These are phyloP conservation scores for Procambarus virginalis DNA, from an alignment of 1,140 invertebrate species.

Conservation along the genomic window DNA sequence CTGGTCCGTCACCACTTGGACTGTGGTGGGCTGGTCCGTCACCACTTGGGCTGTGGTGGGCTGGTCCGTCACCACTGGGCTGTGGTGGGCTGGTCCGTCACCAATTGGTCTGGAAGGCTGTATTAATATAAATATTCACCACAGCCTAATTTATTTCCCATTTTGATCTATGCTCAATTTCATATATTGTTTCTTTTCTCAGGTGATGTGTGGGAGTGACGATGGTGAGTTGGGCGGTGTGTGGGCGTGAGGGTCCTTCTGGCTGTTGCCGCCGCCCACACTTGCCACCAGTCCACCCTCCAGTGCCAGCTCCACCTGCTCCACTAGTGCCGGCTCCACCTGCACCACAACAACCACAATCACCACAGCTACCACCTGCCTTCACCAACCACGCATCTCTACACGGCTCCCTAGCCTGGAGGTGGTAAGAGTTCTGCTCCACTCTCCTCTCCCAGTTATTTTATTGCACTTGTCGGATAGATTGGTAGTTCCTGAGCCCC, in stretches of 20 bases:
- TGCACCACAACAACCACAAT: background rate
- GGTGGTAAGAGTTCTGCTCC: background rate
- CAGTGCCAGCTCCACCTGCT: background rate
- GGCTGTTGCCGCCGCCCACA: background rate
- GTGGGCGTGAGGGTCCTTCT: slow-evolving; percentile 19
- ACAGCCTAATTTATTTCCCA: too few relatives aligned
- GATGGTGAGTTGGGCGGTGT: slow-evolving; percentile 23
- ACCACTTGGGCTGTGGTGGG: too few relatives aligned
- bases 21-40: too few relatives aligned
- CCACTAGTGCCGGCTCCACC: background rate
- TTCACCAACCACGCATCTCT: background rate
- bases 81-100: too few relatives aligned
- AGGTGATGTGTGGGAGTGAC: slow-evolving; percentile 31
- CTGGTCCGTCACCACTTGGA: too few relatives aligned
- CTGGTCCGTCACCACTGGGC: too few relatives aligned
- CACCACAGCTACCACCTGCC: background rate
- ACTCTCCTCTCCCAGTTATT: too few relatives aligned
- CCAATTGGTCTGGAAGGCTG: too few relatives aligned
- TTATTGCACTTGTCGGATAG: too few relatives aligned
- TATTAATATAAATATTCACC: too few relatives aligned
- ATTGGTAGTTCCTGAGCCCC: too few relatives aligned
- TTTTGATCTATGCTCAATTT: too few relatives aligned
- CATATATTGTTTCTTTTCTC: background rate
- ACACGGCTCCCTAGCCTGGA: background rate
- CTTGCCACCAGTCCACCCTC: background rate